Base-by-base conservation (phyloP, 2,113 vertebrate species). In the Amphiprion percula region DNA sequence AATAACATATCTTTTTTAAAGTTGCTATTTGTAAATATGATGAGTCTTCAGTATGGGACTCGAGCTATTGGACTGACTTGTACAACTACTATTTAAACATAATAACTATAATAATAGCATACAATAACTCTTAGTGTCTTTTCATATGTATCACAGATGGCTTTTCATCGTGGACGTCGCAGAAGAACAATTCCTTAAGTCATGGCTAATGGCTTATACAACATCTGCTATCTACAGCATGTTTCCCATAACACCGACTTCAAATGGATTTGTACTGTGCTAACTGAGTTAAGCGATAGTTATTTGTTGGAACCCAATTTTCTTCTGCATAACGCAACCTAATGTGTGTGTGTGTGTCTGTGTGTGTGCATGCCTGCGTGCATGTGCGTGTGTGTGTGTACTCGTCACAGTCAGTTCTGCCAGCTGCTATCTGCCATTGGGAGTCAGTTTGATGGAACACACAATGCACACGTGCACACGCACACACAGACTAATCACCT, bases 381-480 rank as follows among this genome's bases (percentile, higher is more conserved):
- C 59, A 54, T 74, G 37, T 47, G 39, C 47, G 54, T 64, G 14
- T 65, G 19, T 46, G 52, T 53, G 68, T n/a, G 46, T 67, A 47
- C 79, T 67, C 56, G 77, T 77, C 79, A 78, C 76, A 83, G 70
- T 80, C 77, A 83, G 62, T 53, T 49, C 74, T 79, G 55, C 74
- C 86, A 88, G 75, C 78, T 90, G 86, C 84, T 68, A 39, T 80
- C 75, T 88, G 79, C 84, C 86, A 78, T 69, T 65, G 39, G 68
- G 63, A 86, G 77, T 88, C 72, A 86, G 58, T 80, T 82, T 67
- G 56, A 84, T 80, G 74, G 66, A 79, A 77, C 68, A 73, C 53
- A 80, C 52, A 67, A 63, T 24, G 26, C 39, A 53, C 19, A 12
- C 21, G 4, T 11, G 3, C 12, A 8, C 54, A 3, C 5, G 15